Percentiles rank a stretch among this genome's conserved stretches.
Evolutionary conservation across 1,140 invertebrate species (phyloP).

Genomic region (Wasmannia auropunctata): DNA sequence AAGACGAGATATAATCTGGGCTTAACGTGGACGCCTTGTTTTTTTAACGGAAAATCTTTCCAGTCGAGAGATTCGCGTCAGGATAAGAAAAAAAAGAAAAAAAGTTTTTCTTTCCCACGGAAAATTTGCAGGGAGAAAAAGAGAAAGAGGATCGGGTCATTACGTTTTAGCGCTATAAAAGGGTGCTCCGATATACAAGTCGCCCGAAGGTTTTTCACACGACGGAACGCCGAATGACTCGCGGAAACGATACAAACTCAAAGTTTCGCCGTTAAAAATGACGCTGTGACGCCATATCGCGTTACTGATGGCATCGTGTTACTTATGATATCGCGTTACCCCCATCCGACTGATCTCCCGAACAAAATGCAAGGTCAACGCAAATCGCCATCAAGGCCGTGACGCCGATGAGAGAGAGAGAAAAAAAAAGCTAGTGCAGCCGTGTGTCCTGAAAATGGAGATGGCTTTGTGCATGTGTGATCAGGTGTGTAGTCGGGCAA

Average conservation of each 20-base stretch:
- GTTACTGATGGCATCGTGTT: slow-evolving; percentile 8
- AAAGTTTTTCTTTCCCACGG: neutral
- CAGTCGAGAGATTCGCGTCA: neutral
- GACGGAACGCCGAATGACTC: neutral
- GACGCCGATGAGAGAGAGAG: slow-evolving; percentile 6
- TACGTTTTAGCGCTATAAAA: slow-evolving; percentile 7
- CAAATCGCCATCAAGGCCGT: slow-evolving; percentile 50
- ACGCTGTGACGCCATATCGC: neutral
- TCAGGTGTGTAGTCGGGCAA: slow-evolving; percentile 37
- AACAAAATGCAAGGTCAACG: slow-evolving; percentile 50
- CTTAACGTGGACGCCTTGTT: neutral
- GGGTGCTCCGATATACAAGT: neutral
- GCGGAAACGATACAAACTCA: slow-evolving; percentile 6
- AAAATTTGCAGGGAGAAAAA: neutral
- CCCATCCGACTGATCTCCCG: slow-evolving; percentile 5
- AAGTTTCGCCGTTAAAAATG: slow-evolving; percentile 38
- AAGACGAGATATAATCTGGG: slow-evolving; percentile 10
- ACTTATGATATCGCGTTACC: slow-evolving; percentile 33
- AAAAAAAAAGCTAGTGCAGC: no score
- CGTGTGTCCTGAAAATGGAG: slow-evolving; percentile 19
- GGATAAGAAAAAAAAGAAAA: no score
- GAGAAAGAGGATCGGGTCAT: neutral
- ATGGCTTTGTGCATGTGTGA: slow-evolving; percentile 37
- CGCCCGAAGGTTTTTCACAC: slow-evolving; percentile 1
- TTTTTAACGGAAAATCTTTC: neutral